Percentiles rank a stretch among this genome's conserved stretches.
Evolutionary conservation across 2,888 invertebrate genomes (phyloP).

Genomic region (Allophyes oxyacanthae): DNA sequence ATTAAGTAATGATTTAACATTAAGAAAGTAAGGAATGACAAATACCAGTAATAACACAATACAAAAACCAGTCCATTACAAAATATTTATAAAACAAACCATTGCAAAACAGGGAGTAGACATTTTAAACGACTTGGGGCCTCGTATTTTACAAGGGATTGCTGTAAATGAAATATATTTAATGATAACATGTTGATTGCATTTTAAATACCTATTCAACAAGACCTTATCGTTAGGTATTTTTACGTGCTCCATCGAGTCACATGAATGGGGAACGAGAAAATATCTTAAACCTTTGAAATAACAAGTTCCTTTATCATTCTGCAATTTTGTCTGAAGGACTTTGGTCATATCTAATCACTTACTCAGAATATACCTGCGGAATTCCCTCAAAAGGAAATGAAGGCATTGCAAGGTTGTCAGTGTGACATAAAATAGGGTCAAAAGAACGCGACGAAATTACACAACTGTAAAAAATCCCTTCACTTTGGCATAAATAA

Average conservation of each 20-base stretch:
- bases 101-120: conserved; percentile 7
- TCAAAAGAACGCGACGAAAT: conserved; percentile 20
- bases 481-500: too few species aligned
- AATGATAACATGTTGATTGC: conserved; percentile 9
- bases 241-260: not conserved
- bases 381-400: conserved; percentile 24
- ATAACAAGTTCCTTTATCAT: conserved; percentile 5
- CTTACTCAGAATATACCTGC: conserved; percentile 11
- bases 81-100: not conserved
- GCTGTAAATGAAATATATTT: conserved; percentile 8
- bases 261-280: not conserved
- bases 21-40: too few species aligned
- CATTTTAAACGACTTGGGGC: not conserved
- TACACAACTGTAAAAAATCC: conserved; percentile 9
- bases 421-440: conserved; percentile 9
- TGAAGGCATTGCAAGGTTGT: conserved; percentile 18
- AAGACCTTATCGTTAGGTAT: not conserved
- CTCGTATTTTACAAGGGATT: conserved; percentile 6
- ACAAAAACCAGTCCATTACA: conserved; percentile 3
- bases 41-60: not conserved
- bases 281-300: conserved; percentile 6
- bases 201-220: conserved; percentile 20
- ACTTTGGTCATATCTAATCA: conserved; percentile 3
- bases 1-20: too few species aligned
- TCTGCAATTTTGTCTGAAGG: conserved; percentile 16